Conservation (phyloP, 2,113 vertebrate species). For the Bagarius yarrelli region DNA sequence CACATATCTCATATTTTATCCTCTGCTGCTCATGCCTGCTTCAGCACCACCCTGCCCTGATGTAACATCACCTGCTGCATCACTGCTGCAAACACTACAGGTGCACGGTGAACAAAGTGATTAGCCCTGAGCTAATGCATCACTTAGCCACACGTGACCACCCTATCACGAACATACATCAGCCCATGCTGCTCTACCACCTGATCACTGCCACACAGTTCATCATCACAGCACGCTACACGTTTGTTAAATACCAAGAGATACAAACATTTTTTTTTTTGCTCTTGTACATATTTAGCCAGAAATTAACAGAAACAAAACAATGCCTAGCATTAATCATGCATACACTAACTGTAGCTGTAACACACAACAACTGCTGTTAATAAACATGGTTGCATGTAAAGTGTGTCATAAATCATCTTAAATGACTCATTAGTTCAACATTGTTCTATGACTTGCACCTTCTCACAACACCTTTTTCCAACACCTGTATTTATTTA, state of each 20-base stretch:
- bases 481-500: neutral
- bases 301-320: neutral
- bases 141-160: constrained; percentile 28
- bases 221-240: neutral
- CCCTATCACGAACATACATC: constrained; percentile 25
- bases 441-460: constrained; percentile 18
- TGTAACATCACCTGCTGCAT: constrained; percentile 59
- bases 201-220: neutral
- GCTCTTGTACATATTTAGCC: too few species aligned
- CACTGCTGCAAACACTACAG: constrained; percentile 47
- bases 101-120: constrained; percentile 36
- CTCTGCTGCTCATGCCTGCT: neutral
- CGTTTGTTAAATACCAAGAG: constrained; percentile 6
- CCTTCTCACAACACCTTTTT: neutral
- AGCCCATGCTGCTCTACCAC: constrained; percentile 13
- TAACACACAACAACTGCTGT: neutral
- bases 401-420: constrained; percentile 42
- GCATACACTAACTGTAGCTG: neutral
- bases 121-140: constrained; percentile 37
- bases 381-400: constrained; percentile 35
- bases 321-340: neutral
- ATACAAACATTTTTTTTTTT: constrained; percentile 13
- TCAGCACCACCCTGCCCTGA: constrained; percentile 46
- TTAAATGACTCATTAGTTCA: constrained; percentile 47
- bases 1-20: constrained; percentile 10